These are phyloP conservation scores for Sinella curviseta DNA, from an alignment of 1,140 invertebrate species.

Conservation along the genomic window DNA sequence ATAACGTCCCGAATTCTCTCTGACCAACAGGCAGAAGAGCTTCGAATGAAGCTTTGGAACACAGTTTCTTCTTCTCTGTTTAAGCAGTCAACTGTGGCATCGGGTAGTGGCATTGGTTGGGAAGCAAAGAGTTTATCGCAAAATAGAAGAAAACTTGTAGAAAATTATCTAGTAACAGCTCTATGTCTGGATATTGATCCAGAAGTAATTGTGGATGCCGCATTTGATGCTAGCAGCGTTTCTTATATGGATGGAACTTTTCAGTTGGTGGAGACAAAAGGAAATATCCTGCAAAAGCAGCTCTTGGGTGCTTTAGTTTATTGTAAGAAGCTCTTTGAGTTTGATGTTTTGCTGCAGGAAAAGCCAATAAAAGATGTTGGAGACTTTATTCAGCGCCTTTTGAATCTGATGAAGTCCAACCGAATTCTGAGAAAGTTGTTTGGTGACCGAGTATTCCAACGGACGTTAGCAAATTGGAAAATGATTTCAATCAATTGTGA, in stretches of 20 bases:
- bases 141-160: not conserved
- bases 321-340: conserved; percentile 28
- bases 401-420: conserved; percentile 8
- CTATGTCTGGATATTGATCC: not conserved
- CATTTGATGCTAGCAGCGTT: conserved; percentile 33
- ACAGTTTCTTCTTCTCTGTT: not conserved
- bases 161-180: not conserved
- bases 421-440: conserved; percentile 25
- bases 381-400: not conserved
- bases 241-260: not conserved
- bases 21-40: not conserved
- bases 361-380: not conserved
- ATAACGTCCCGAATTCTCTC: not conserved
- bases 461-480: conserved; percentile 35
- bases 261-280: conserved; percentile 33
- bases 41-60: not conserved
- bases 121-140: not conserved
- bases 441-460: conserved; percentile 32
- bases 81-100: not conserved
- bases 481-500: conserved; percentile 40
- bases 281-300: conserved; percentile 37
- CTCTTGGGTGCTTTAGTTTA: conserved; percentile 24
- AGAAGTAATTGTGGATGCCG: not conserved
- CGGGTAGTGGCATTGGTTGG: not conserved
- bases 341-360: conserved; percentile 12